Conservation (phyloP, 2,113 vertebrate genomes). For the Gnathonemus echidnorhynchus region DNA sequence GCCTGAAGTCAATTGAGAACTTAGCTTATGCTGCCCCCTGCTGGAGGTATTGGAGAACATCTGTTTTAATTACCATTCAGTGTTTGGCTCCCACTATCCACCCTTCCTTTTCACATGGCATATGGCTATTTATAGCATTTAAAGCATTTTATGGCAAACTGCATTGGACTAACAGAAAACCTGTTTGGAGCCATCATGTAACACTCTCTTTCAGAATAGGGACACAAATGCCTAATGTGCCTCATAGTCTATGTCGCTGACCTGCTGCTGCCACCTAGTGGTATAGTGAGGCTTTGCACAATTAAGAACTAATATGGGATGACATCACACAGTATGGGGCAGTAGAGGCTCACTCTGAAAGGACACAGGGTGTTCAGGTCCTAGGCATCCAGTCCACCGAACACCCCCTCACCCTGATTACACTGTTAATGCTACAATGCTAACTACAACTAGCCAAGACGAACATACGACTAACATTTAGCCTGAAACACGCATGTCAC, state of each 20-base stretch:
- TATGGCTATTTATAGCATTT: not conserved
- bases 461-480: not conserved
- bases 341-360: not conserved
- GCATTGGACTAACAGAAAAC: not conserved
- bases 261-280: not conserved
- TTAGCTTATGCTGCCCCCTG: slow-evolving; percentile 10
- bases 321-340: not conserved
- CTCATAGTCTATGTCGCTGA: not conserved
- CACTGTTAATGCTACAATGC: not conserved
- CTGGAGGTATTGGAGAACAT: not conserved
- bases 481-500: not conserved
- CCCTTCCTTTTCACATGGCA: not conserved
- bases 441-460: not conserved
- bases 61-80: not conserved
- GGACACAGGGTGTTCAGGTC: not conserved
- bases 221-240: not conserved
- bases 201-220: not conserved
- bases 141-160: not conserved
- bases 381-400: not conserved
- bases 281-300: not conserved
- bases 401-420: not conserved
- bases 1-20: not conserved
- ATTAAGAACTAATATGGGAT: not conserved
- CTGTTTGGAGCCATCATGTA: not conserved
- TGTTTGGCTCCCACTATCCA: not conserved